A percentile compares a stretch with the other conserved stretches of the same genome.
phyloP scores from a whole-genome alignment of 2,797 vertebrate species.

The Phoxinus dragarum region DNA sequence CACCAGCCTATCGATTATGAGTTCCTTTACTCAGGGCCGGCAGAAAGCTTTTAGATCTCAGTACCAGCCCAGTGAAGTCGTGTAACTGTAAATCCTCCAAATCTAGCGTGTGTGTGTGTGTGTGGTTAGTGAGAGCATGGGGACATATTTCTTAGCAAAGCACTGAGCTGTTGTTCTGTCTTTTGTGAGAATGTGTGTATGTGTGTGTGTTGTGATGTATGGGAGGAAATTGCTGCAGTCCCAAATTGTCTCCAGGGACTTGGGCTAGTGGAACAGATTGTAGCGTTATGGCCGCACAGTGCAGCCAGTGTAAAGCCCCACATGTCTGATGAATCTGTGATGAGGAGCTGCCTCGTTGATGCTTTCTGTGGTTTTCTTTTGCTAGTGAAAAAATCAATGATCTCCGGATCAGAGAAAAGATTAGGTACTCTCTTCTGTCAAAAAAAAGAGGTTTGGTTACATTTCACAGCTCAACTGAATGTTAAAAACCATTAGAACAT shows the following conservation, averaged over 20 bases:
- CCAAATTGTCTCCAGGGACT: slow-evolving; percentile 70
- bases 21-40: background rate
- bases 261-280: slow-evolving; percentile 72
- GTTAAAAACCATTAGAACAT: background rate
- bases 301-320: slow-evolving; percentile 56
- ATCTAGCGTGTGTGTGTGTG: slow-evolving; percentile 35
- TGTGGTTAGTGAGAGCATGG: slow-evolving; percentile 51
- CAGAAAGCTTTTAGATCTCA: slow-evolving; percentile 23
- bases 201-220: slow-evolving; percentile 69
- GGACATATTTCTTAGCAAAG: slow-evolving; percentile 72
- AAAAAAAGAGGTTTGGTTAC: slow-evolving; percentile 1
- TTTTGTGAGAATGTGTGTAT: slow-evolving; percentile 38
- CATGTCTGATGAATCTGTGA: slow-evolving; percentile 69
- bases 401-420: slow-evolving; percentile 12
- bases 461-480: slow-evolving; percentile 3
- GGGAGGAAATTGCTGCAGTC: slow-evolving; percentile 67
- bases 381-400: slow-evolving; percentile 46
- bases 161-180: slow-evolving; percentile 70
- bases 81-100: slow-evolving; percentile 45
- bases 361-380: slow-evolving; percentile 33
- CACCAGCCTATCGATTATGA: slow-evolving; percentile 5
- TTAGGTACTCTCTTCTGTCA: background rate
- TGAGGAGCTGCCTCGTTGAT: slow-evolving; percentile 48
- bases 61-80: slow-evolving; percentile 3
- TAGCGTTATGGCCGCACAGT: slow-evolving; percentile 67